Percentiles rank a stretch among this genome's conserved stretches.
phyloP scores from a whole-genome alignment of 2,797 vertebrate genomes.

The Notoglanidium macrostoma region DNA sequence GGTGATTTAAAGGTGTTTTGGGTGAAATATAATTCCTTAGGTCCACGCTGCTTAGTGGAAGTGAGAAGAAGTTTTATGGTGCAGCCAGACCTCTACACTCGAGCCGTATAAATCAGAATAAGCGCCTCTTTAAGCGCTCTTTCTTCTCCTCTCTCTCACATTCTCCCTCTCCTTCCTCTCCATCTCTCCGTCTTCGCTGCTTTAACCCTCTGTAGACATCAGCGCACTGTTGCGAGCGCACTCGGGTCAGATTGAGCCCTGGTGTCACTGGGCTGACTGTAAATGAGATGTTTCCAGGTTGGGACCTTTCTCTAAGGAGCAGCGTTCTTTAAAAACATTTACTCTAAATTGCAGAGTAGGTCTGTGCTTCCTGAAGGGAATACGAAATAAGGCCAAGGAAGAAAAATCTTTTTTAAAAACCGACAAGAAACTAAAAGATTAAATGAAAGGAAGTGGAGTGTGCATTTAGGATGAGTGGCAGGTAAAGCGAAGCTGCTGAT shows the following conservation, averaged over 20 bases:
- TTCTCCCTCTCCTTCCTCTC: neutral
- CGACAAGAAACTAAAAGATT: no score
- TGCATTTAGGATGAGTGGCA: no score
- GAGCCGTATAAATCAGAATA: conserved; percentile 60
- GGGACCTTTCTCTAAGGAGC: neutral
- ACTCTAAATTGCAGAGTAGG: neutral
- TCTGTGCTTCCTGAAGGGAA: neutral
- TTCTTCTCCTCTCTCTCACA: neutral
- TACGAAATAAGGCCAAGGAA: neutral
- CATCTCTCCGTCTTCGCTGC: neutral
- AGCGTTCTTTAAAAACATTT: no score
- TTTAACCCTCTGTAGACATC: conserved; percentile 5
- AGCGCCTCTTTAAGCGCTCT: conserved; percentile 50
- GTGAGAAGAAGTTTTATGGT: conserved; percentile 65
- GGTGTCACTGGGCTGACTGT: neutral
- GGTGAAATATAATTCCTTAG: conserved; percentile 58
- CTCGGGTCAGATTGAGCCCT: neutral
- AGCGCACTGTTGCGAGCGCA: neutral
- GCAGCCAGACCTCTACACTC: conserved; percentile 55
- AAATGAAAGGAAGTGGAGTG: no score
- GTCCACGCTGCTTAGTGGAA: conserved; percentile 58
- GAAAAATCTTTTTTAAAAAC: neutral
- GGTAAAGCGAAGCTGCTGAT: neutral
- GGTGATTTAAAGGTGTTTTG: conserved; percentile 33
- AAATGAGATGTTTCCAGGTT: neutral